A percentile compares a stretch with the other conserved stretches of the same genome.
These are phyloP conservation scores for Agonopterix subpropinquella DNA, from an alignment of 2,888 invertebrate species.

Conservation along the genomic window DNA sequence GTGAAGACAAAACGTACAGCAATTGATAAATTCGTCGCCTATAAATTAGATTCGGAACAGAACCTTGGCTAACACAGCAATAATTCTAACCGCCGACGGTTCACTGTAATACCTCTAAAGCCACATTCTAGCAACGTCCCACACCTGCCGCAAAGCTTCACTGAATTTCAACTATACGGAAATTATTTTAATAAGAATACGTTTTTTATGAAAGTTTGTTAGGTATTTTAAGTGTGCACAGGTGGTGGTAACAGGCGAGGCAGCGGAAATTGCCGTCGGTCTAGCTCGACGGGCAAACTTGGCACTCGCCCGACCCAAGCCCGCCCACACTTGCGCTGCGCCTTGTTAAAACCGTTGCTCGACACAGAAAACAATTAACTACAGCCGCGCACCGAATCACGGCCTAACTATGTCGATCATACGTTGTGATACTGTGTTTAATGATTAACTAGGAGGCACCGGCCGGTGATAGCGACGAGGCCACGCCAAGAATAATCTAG, in stretches of 20 bases:
- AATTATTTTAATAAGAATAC: conserved; percentile 27
- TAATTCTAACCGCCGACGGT: conserved; percentile 33
- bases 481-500: neutral
- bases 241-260: conserved; percentile 48
- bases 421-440: too few species aligned
- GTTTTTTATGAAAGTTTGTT: conserved; percentile 1
- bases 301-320: conserved; percentile 17
- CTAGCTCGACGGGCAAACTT: conserved; percentile 25
- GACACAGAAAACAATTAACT: conserved; percentile 53
- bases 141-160: conserved; percentile 9
- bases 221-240: conserved; percentile 41
- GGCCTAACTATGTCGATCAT: neutral
- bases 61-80: conserved; percentile 32
- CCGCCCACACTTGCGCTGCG: conserved; percentile 26
- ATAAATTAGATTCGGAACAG: conserved; percentile 33
- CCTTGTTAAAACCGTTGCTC: conserved; percentile 44
- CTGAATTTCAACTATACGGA: conserved; percentile 27
- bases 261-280: conserved; percentile 57
- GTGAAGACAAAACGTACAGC: conserved; percentile 1
- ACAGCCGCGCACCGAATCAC: conserved; percentile 25
- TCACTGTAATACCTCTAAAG: conserved; percentile 41
- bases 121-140: conserved; percentile 20
- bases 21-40: conserved; percentile 16
- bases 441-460: too few species aligned
- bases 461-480: neutral